These are phyloP conservation scores for Ptychoptera contaminata DNA, from an alignment of 2,888 invertebrate genomes.

Conservation along the genomic window DNA sequence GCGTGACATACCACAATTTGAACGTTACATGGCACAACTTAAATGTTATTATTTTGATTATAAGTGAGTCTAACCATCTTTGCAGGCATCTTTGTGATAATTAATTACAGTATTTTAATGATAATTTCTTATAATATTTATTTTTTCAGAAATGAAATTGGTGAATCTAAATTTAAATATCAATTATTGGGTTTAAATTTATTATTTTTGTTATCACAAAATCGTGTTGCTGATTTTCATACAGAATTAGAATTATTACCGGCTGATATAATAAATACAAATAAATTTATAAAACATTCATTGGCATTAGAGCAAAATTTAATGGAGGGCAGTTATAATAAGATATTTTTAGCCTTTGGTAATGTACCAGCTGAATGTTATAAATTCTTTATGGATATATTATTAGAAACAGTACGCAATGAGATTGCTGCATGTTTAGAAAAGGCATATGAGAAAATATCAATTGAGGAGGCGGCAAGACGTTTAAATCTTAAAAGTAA, in stretches of 20 bases:
- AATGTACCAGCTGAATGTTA: conserved; percentile 94
- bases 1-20: conserved; percentile 89
- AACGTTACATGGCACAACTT: conserved; percentile 92
- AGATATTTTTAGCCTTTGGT: conserved; percentile 80
- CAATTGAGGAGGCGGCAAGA: conserved; percentile 70
- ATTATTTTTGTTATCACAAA: conserved; percentile 83
- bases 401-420: conserved; percentile 86
- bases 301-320: conserved; percentile 93
- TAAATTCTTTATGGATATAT: conserved; percentile 90
- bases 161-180: conserved; percentile 87
- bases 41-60: conserved; percentile 96
- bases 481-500: conserved; percentile 72
- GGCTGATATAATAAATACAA: conserved; percentile 77
- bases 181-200: conserved; percentile 89
- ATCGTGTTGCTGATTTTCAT: conserved; percentile 95
- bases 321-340: conserved; percentile 99
- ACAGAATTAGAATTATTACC: conserved; percentile 90
- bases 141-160: conserved; percentile 48
- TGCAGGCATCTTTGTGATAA: not conserved
- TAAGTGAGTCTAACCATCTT: conserved; percentile 41
- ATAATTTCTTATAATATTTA: not conserved
- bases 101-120: not conserved
- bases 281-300: conserved; percentile 88
- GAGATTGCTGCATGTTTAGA: conserved; percentile 96
- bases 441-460: conserved; percentile 85